Percentiles rank a stretch among this genome's conserved stretches.
These are phyloP conservation scores for Sesamia nonagrioides DNA, from an alignment of 1,140 invertebrate genomes.

Conservation along the genomic window DNA sequence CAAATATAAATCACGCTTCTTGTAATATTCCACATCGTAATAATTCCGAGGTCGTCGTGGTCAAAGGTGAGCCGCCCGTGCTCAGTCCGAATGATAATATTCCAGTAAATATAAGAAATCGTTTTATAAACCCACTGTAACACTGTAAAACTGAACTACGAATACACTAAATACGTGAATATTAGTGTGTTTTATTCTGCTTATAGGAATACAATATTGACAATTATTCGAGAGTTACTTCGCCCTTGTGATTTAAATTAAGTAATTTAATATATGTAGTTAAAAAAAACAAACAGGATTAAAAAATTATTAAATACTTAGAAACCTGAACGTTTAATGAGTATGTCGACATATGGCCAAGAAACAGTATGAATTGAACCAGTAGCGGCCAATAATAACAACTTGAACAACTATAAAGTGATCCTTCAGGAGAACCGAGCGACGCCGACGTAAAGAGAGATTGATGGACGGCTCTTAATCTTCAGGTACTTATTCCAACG, in stretches of 20 bases:
- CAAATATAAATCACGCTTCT: not conserved
- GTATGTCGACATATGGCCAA: too few relatives aligned
- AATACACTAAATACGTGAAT: not conserved
- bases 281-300: too few relatives aligned
- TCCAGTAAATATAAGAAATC: not conserved
- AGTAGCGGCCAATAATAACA: not conserved
- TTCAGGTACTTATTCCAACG: slow-evolving; percentile 2
- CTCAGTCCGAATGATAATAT: not conserved
- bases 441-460: not conserved
- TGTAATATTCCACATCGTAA: not conserved
- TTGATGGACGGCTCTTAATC: slow-evolving; percentile 9
- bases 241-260: too few relatives aligned
- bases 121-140: not conserved
- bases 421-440: not conserved
- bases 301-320: too few relatives aligned
- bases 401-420: not conserved
- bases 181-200: not conserved
- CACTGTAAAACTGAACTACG: not conserved
- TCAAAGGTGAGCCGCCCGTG: not conserved
- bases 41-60: not conserved
- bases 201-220: not conserved
- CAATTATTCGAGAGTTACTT: too few relatives aligned
- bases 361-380: too few relatives aligned
- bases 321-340: too few relatives aligned
- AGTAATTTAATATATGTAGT: too few relatives aligned